Evolutionary conservation across 2,797 vertebrate species (phyloP).

Genomic region (Sebastiscus albofasciatus): DNA sequence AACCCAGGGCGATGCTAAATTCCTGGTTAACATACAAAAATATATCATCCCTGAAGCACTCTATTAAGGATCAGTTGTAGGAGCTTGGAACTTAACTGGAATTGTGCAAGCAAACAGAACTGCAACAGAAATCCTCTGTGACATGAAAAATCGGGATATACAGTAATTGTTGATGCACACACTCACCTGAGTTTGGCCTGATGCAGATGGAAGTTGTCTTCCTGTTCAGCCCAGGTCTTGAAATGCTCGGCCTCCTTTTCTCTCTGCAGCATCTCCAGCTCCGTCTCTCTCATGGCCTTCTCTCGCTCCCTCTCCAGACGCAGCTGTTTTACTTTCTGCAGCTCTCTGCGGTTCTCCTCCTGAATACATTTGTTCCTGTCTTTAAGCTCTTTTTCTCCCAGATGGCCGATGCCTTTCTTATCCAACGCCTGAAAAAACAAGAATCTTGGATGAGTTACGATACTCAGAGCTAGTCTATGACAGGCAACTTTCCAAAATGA

Average conservation of each 20-base stretch:
- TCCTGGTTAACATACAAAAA: no score
- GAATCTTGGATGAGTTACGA: not conserved
- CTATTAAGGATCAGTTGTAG: not conserved
- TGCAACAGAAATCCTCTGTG: not conserved
- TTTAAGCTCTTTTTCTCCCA: conserved; percentile 96
- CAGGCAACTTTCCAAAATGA: not conserved
- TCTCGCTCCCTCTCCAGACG: conserved; percentile 95
- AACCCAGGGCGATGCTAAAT: no score
- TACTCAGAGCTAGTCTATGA: not conserved
- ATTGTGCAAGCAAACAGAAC: not conserved
- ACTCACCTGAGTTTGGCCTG: conserved; percentile 95
- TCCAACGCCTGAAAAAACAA: conserved; percentile 87
- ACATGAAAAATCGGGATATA: not conserved
- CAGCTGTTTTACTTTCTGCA: conserved; percentile 99
- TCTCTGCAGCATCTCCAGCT: conserved; percentile 97
- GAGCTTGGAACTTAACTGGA: not conserved
- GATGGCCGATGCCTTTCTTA: conserved; percentile 94
- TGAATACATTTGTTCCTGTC: conserved; percentile 96
- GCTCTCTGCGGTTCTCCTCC: conserved; percentile 96
- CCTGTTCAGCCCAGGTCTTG: conserved; percentile 98
- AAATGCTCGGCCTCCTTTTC: conserved; percentile 99
- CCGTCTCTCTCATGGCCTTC: conserved; percentile 96
- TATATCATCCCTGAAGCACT: no score
- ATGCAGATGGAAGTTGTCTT: conserved; percentile 97
- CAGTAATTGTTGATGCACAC: not conserved